Percentiles rank a stretch among this genome's conserved stretches.
phyloP scores from a whole-genome alignment of 2,797 vertebrate genomes.

The Atherinosoma microstoma region DNA sequence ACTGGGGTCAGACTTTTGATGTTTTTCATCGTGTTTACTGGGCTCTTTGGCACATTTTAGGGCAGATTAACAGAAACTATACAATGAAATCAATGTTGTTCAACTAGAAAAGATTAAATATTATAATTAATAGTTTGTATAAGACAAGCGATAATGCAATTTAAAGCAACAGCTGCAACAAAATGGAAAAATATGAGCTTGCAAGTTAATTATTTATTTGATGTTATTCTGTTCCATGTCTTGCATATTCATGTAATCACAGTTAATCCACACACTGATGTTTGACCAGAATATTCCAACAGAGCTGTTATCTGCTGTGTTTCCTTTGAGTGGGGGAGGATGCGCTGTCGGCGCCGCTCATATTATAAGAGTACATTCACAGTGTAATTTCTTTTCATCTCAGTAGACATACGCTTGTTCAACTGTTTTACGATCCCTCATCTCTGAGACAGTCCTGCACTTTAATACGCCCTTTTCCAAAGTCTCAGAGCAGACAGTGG shows the following conservation, averaged over 20 bases:
- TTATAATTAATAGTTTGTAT: not conserved
- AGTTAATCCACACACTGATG: not conserved
- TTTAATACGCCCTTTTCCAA: constrained; percentile 34
- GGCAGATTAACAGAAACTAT: not conserved
- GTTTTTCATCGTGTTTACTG: not conserved
- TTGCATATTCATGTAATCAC: not conserved
- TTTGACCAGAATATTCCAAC: not conserved
- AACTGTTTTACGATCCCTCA: constrained; percentile 34
- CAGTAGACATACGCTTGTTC: constrained; percentile 8
- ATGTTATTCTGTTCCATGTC: not conserved
- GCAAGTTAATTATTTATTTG: not conserved
- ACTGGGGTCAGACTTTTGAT: not conserved
- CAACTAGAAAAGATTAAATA: not conserved
- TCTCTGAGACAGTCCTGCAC: constrained; percentile 16
- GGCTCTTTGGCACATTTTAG: not conserved
- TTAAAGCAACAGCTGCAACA: not conserved
- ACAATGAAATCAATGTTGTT: not conserved
- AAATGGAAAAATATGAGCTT: not conserved
- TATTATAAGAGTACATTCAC: constrained; percentile 6
- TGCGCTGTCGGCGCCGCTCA: constrained; percentile 11
- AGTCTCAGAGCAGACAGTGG: constrained; percentile 16
- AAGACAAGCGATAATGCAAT: not conserved
- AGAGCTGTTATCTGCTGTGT: not conserved
- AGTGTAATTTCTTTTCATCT: constrained; percentile 40
- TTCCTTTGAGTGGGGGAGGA: constrained; percentile 17